phyloP scores from a whole-genome alignment of 1,140 invertebrate genomes.

The Diploscapter pachys region DNA sequence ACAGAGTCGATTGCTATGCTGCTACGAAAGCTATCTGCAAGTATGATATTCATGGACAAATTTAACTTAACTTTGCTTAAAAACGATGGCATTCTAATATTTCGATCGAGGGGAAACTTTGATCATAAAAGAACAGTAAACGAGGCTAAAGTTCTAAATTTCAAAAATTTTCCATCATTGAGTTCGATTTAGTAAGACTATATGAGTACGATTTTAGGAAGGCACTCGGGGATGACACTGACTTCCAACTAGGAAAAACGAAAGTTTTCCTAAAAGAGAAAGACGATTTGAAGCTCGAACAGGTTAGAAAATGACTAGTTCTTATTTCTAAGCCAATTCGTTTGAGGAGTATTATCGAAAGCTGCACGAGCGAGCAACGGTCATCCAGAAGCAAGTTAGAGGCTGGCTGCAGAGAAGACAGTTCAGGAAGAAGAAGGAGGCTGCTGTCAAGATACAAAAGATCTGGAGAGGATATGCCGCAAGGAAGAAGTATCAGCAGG shows the following conservation, averaged over 20 bases:
- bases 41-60: conserved; percentile 29
- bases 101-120: no score
- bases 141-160: no score
- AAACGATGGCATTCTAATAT: no score
- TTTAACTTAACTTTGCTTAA: no score
- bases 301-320: conserved; percentile 63
- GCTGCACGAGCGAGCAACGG: conserved; percentile 85
- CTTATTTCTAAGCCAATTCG: background rate
- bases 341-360: conserved; percentile 77
- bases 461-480: conserved; percentile 86
- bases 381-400: conserved; percentile 85
- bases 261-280: conserved; percentile 99
- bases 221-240: conserved; percentile 78
- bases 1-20: conserved; percentile 74
- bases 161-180: no score
- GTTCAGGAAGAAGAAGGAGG: conserved; percentile 70
- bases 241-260: conserved; percentile 92
- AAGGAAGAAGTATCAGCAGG: conserved; percentile 74
- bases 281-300: conserved; percentile 92
- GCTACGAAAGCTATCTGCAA: conserved; percentile 86
- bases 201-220: conserved; percentile 34
- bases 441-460: conserved; percentile 79
- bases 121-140: no score
- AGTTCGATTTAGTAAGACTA: no score
- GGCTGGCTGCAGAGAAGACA: conserved; percentile 82